Evolutionary conservation across 2,888 invertebrate genomes (phyloP), one percentile per base, ranked within the genome.

Genomic region (Microctonus brassicae): DNA sequence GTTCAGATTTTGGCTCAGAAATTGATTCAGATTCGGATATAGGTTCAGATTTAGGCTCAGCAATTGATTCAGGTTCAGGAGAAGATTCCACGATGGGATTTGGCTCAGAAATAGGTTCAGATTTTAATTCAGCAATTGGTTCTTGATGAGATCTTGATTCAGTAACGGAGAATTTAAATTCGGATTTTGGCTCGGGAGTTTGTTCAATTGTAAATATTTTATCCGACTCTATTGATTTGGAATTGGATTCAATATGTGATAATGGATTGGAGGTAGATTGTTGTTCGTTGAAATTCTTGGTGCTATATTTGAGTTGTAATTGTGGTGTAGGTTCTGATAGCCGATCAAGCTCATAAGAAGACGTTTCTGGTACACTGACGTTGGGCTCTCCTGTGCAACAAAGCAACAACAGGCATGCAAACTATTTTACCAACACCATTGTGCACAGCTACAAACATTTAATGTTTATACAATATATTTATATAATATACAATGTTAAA

Each of bases 131-230:
- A 61, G 90, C 88, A 77, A 87, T 86, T 0, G 89, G 88, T 81
- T 90, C 89, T 1, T 91, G 89, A 76, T 89, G 88, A 0, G 89
- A 83, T 79, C 86, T 82, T 0, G 90, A 86, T 60, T 86, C 86
- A 0, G 42, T 29, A 7, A 29, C 7, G 29, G 7, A 5, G 7
- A 29, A 58, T 57, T 33, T 67, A 29, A 17, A 20, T 29, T 88
- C 83, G 0, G 88, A 87, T 70, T 88, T 88, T 0, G 83, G 81
- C 65, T 83, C 86, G 0, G 84, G 78, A 58, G 78, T 77, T 17
- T 90, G 86, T 42, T 87, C 86, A 0, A 89, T 88, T 76, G 90
- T 89, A 10, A 87, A 65, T 82, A n/a, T n/a, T n/a, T n/a, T n/a
- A n/a, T 86, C 20, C 86, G 88, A 78, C 88, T 89, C 53, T 84